Evolutionary conservation across 2,113 vertebrate species (phyloP).

Genomic region (Herpetotheres cachinnans): DNA sequence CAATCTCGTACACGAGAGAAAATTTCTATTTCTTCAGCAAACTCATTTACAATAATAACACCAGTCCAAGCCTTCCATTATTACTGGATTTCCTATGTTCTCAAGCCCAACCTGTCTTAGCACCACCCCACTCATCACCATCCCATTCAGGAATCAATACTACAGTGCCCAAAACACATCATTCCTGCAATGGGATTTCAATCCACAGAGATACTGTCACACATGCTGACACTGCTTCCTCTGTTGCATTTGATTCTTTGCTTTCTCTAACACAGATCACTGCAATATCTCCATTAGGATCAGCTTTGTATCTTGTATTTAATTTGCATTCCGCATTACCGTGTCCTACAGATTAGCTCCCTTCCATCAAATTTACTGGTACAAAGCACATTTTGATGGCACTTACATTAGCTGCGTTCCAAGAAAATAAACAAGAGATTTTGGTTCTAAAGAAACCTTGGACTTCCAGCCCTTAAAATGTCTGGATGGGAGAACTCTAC

Average conservation of each 20-base stretch:
- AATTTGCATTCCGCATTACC: background rate
- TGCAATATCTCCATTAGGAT: background rate
- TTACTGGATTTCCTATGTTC: background rate
- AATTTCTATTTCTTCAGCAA: background rate
- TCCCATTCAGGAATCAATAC: background rate
- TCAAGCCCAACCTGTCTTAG: background rate
- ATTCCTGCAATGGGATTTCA: background rate
- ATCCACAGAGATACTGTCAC: background rate
- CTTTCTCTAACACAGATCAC: background rate
- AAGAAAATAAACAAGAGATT: background rate
- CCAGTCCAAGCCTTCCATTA: background rate
- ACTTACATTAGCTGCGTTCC: background rate
- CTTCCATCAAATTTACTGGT: background rate
- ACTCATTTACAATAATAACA: background rate
- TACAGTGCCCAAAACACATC: background rate
- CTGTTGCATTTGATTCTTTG: background rate
- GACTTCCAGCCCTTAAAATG: background rate
- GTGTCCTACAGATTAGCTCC: background rate
- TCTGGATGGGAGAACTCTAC: background rate
- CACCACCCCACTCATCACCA: background rate
- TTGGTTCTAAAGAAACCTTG: background rate
- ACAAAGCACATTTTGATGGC: background rate
- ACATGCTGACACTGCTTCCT: background rate
- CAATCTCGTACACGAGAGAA: background rate
- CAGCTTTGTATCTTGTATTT: background rate